These are phyloP conservation scores for Scyliorhinus canicula DNA, from an alignment of 2,797 vertebrate species.

Conservation along the genomic window DNA sequence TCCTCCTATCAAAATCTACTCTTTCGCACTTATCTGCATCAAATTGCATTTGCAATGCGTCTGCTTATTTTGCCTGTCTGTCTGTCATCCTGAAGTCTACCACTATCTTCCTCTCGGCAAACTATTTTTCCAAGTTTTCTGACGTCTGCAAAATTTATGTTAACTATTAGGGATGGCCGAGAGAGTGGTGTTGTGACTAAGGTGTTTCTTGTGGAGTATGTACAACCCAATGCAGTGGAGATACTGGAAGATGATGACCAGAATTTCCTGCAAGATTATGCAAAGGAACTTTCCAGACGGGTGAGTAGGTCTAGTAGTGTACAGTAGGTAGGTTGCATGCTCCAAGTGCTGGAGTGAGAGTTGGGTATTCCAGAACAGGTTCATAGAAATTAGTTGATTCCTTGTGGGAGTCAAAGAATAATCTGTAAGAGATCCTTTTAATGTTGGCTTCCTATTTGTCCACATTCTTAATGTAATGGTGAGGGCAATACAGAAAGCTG, in stretches of 20 bases:
- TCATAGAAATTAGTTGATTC: neutral
- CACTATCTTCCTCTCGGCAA: neutral
- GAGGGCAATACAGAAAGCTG: neutral
- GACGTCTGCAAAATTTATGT: constrained; percentile 39
- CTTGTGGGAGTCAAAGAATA: neutral
- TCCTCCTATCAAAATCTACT: neutral
- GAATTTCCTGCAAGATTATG: constrained; percentile 47
- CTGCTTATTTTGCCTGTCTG: neutral
- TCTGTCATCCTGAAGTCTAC: neutral
- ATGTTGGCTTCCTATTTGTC: neutral
- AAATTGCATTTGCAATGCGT: neutral
- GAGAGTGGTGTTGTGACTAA: constrained; percentile 81
- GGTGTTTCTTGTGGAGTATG: constrained; percentile 69
- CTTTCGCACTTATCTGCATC: neutral
- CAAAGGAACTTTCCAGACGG: constrained; percentile 44
- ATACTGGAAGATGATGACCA: constrained; percentile 51
- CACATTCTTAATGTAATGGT: neutral
- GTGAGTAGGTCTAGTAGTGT: constrained; percentile 44
- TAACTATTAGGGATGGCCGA: constrained; percentile 70
- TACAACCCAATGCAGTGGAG: constrained; percentile 47
- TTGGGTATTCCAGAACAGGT: neutral
- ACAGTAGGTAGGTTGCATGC: neutral
- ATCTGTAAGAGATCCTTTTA: neutral
- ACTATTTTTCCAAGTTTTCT: constrained; percentile 35
- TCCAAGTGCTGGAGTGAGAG: neutral